Evolutionary conservation across 2,888 invertebrate genomes (phyloP).

Genomic region (Diploptera punctata): DNA sequence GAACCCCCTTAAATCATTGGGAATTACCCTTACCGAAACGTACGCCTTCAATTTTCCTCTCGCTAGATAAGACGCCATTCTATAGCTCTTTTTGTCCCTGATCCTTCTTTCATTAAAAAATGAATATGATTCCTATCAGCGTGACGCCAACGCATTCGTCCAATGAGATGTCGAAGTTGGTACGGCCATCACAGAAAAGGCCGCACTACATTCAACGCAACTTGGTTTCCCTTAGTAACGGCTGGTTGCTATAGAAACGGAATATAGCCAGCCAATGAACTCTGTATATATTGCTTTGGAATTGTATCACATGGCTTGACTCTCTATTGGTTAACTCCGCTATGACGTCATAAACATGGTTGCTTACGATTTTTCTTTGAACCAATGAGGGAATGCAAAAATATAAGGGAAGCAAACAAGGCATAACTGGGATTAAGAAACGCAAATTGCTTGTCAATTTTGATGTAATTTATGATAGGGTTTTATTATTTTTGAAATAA

Average conservation of each 20-base stretch:
- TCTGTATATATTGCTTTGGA: background rate
- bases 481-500: slow-evolving; percentile 1
- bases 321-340: background rate
- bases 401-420: background rate
- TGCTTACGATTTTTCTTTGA: background rate
- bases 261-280: background rate
- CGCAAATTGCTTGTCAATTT: slow-evolving; percentile 8
- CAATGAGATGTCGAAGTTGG: background rate
- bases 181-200: background rate
- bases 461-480: slow-evolving; percentile 4
- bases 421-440: background rate
- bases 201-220: background rate
- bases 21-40: background rate
- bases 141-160: background rate
- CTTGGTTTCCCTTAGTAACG: background rate
- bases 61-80: background rate
- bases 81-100: background rate
- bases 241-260: background rate
- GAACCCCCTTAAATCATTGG: slow-evolving; percentile 7
- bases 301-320: background rate
- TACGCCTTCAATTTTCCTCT: background rate
- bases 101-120: no score
- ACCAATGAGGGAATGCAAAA: background rate
- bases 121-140: background rate
- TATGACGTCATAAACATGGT: background rate